Conservation (phyloP, 2,113 vertebrate genomes). For the Marmota flaviventris region DNA sequence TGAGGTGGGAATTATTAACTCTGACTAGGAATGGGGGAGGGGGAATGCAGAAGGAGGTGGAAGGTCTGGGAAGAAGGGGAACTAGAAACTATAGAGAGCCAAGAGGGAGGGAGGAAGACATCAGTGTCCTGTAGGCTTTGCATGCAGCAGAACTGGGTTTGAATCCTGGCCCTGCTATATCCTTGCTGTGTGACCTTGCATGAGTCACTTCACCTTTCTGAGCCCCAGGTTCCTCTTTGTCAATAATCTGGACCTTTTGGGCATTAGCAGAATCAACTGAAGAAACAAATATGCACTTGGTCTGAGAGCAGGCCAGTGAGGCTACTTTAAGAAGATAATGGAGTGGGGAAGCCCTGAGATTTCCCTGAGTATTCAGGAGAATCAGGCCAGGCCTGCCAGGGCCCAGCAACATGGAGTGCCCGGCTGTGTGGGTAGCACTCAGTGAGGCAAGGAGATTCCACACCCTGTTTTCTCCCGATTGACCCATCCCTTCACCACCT, state of each 20-base stretch:
- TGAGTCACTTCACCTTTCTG: conserved; percentile 40
- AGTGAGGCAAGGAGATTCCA: not conserved
- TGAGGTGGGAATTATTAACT: conserved; percentile 60
- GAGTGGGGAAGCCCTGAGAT: conserved; percentile 1
- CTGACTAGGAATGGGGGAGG: not conserved
- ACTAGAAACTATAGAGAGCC: not conserved
- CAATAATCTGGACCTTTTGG: conserved; percentile 44
- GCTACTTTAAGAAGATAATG: conserved; percentile 27
- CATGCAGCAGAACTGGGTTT: conserved; percentile 42
- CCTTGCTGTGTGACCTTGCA: conserved; percentile 63
- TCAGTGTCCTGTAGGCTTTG: not conserved
- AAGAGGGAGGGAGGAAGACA: not conserved
- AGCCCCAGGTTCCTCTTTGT: not conserved
- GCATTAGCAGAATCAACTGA: conserved; percentile 25
- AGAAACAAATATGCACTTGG: not conserved
- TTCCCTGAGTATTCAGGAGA: not conserved
- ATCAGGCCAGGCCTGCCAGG: conserved; percentile 19
- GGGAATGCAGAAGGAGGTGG: not conserved
- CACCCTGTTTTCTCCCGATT: not conserved
- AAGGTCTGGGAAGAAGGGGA: conserved; percentile 19
- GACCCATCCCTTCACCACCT: not conserved
- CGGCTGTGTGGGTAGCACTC: conserved; percentile 37
- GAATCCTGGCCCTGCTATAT: conserved; percentile 33
- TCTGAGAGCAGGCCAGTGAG: not conserved
- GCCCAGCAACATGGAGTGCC: not conserved